A percentile compares a stretch with the other conserved stretches of the same genome.
Conservation (phyloP, 2,797 vertebrate genomes). For the Onychomys arenicola region DNA sequence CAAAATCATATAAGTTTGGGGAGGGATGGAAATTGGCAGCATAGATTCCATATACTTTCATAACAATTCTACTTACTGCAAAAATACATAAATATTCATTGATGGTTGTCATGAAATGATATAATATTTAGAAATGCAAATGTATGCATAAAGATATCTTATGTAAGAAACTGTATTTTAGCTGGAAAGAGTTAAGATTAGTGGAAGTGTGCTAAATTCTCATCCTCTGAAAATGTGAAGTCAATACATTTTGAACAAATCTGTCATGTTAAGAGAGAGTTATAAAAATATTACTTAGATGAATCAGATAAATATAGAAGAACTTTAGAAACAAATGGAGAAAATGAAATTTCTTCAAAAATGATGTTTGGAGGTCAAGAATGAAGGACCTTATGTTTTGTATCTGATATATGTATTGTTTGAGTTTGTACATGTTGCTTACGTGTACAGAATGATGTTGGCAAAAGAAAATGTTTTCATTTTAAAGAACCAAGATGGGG, state of each 20-base stretch:
- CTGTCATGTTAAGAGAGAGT: not conserved
- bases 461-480: not conserved
- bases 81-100: not conserved
- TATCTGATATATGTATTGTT: not conserved
- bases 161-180: not conserved
- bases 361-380: accelerated
- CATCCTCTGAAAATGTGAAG: not conserved
- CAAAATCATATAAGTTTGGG: not conserved
- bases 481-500: not conserved
- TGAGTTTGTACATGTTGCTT: not conserved
- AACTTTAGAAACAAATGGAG: not conserved
- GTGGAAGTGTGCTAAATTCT: not conserved
- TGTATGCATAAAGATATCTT: not conserved
- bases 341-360: not conserved
- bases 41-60: not conserved
- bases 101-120: not conserved
- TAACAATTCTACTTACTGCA: not conserved
- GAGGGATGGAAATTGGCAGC: not conserved
- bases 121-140: not conserved
- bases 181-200: not conserved
- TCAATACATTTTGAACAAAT: not conserved
- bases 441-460: not conserved
- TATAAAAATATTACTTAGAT: slow-evolving; percentile 13
- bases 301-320: not conserved
- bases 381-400: not conserved